Conservation (phyloP, 2,888 invertebrate species). For the Sipha maydis region DNA sequence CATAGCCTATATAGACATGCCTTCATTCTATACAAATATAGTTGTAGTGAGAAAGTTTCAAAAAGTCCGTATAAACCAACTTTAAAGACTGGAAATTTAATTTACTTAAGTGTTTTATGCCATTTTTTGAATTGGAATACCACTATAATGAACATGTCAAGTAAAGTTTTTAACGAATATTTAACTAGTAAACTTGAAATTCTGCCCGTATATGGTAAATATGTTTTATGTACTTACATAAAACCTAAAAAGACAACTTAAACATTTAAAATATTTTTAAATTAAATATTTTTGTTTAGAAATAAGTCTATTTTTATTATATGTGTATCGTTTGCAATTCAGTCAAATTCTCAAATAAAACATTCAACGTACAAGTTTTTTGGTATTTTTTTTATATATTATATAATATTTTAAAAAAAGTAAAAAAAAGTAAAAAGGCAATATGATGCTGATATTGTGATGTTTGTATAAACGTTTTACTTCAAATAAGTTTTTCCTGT, state of each 20-base stretch:
- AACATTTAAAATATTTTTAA: neutral
- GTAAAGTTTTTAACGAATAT: constrained; percentile 8
- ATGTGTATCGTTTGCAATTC: too few relatives aligned
- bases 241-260: neutral
- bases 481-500: neutral
- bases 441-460: neutral
- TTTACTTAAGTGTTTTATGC: constrained; percentile 22
- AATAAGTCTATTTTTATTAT: neutral
- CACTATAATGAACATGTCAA: neutral
- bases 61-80: neutral
- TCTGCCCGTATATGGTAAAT: neutral
- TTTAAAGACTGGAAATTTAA: constrained; percentile 11
- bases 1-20: neutral
- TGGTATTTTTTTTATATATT: neutral
- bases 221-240: neutral
- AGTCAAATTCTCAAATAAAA: neutral
- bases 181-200: neutral
- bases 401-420: too few relatives aligned
- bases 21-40: constrained; percentile 13
- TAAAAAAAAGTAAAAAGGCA: neutral
- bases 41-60: constrained; percentile 33
- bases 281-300: neutral
- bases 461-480: neutral
- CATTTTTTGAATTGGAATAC: neutral
- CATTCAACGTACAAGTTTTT: neutral